Evolutionary conservation across 2,113 vertebrate genomes (phyloP), one percentile per base, ranked within the genome.

Genomic region (Pollimyrus isidori): DNA sequence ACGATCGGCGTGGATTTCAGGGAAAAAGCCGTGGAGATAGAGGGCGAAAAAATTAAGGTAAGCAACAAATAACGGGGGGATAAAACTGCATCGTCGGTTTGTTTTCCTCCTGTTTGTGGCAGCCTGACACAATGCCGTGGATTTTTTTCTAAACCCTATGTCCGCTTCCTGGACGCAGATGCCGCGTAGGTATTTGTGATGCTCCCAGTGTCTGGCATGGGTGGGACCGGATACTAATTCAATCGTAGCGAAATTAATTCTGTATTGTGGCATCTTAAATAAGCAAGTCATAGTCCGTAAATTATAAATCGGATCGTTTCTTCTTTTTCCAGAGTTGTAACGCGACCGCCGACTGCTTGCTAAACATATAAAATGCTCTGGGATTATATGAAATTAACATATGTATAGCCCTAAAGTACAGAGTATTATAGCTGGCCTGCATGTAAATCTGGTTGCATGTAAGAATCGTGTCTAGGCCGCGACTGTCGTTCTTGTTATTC

Each of bases 1-100:
- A 99, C 98, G 90, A 99, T 99, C 95, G 98, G 98, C 73, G 98
- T 99, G 93, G 98, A 99, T 91, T 99, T 99, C 95, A 95, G 98
- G 92, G 98, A 99, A 96, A 99, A 98, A 93, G 97, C 97, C 45
- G 97, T 99, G 95, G 97, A 98, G 94, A 97, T 99, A 88, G 97
- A 98, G 91, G 97, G 98, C 21, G 98, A 99, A 93, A 98, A 96
- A 83, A 99, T 99, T 93, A 99, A 99, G 98, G 98, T 99, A 95
- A 95, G 92, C 3, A 21, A 89, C 35, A 15, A 80, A 84, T 50
- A 48, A 48, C 17, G n/a, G 76, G 91, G 84, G 87, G 88, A 58
- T 35, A 48, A 84, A 48, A n/a, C 21, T 45, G 86, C 4, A 9
- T 52, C 26, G 23, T 39, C 26, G 15, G 10, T 82, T 86, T 85